A percentile compares a stretch with the other conserved stretches of the same genome.
Conservation (phyloP, 2,113 vertebrate genomes). For the Columba livia region DNA sequence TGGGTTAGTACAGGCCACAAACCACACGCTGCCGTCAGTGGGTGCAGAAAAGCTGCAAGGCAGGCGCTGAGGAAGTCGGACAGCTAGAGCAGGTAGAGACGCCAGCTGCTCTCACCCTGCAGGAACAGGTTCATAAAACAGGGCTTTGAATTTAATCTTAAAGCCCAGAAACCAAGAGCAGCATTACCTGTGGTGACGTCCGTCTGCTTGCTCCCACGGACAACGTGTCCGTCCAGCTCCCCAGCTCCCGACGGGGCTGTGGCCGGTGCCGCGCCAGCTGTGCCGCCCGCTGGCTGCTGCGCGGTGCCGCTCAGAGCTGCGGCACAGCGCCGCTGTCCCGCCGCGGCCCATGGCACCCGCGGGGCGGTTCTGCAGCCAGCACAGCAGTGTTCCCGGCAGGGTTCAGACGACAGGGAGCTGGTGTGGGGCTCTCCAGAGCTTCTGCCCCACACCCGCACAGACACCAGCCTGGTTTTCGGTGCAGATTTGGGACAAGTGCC, state of each 20-base stretch:
- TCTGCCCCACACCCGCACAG: background rate
- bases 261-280: background rate
- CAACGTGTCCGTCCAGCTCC: accelerated
- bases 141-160: background rate
- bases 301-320: background rate
- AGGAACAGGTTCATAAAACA: background rate
- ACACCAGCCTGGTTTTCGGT: background rate
- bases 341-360: too few species aligned
- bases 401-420: background rate
- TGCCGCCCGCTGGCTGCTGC: background rate
- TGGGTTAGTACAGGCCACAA: background rate
- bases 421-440: background rate
- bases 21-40: background rate
- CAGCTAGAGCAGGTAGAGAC: background rate
- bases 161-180: background rate
- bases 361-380: background rate
- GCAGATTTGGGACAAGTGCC: background rate
- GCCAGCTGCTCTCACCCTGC: background rate
- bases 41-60: background rate
- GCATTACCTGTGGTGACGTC: background rate
- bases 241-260: background rate
- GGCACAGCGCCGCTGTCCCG: background rate
- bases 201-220: background rate
- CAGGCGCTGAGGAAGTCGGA: background rate
- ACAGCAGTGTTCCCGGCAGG: background rate